Base-by-base conservation (phyloP, 2,888 invertebrate species). In the Macaria liturata region DNA sequence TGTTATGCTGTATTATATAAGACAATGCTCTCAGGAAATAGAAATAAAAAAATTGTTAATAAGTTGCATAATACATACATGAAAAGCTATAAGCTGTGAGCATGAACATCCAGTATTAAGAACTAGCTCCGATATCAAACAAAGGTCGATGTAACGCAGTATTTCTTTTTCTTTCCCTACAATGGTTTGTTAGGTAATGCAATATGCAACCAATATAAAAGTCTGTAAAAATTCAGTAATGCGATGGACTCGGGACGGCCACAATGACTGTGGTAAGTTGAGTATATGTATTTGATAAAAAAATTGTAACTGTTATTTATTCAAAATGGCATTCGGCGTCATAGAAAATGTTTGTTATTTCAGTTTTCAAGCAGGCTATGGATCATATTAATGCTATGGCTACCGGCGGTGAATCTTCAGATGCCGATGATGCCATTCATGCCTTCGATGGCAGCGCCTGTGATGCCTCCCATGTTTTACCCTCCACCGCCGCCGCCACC, bases 91-190 rank as follows among this genome's bases (percentile, higher is more conserved):
- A 37, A 37, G 34, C 34, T 37, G 7, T 6, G 4, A 6, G 5
- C 34, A 37, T 37, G 7, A 7, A 37, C 4, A 7, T 37, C 34
- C 34, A 37, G 34, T 7, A 37, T 37, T 6, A 37, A 2, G 34
- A 6, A 37, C 4, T 7, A 37, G 7, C 2, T 30, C 37, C 20
- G 9, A 44, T 37, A 42, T 42, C 32, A 45, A 51, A 51, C 51
- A 51, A 51, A 51, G 45, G 34, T 51, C 51, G 37, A 51, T 51
- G 51, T 51, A 39, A 57, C 8, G 32, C 46, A 42, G 43, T 44
- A 32, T 34, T 47, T 31, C 47, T 51, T 47, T 47, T 47, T 32
- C 32, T 34, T 43, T 47, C 43, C 4, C 37, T 30, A 51, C 51
- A 51, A 51, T 51, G 37, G 34, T 37, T 30, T 30, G 51, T 51